Evolutionary conservation across 2,888 invertebrate species (phyloP).

Genomic region (Acanthococcus lagerstroemiae): DNA sequence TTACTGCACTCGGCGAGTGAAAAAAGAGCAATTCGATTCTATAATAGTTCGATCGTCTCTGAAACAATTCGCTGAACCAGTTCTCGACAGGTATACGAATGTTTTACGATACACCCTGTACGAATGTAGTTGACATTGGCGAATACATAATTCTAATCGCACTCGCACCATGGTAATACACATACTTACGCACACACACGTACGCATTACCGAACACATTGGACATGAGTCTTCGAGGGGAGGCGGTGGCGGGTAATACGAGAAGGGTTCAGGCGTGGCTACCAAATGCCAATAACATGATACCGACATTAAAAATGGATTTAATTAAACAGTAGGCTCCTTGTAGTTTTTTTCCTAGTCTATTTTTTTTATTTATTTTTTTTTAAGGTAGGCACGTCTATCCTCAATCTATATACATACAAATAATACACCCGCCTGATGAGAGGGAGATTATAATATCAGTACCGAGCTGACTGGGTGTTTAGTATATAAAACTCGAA

Average conservation of each 20-base stretch:
- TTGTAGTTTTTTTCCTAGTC: background rate
- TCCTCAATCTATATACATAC: too few relatives aligned
- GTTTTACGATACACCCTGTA: slow-evolving; percentile 9
- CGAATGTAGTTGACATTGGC: slow-evolving; percentile 25
- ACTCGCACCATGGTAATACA: background rate
- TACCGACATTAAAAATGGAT: slow-evolving; percentile 8
- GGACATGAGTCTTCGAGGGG: background rate
- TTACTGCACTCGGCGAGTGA: too few relatives aligned
- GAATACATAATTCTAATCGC: slow-evolving; percentile 18
- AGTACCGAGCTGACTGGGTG: background rate
- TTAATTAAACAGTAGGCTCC: slow-evolving; percentile 21
- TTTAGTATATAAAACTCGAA: slow-evolving; percentile 14
- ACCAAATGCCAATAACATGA: slow-evolving; percentile 28
- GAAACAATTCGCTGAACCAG: slow-evolving; percentile 8
- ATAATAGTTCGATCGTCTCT: too few relatives aligned
- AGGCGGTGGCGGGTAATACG: slow-evolving; percentile 1
- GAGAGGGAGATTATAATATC: slow-evolving; percentile 21
- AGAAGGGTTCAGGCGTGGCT: slow-evolving; percentile 28
- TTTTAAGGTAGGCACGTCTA: too few relatives aligned
- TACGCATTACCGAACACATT: background rate
- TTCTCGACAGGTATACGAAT: slow-evolving; percentile 2
- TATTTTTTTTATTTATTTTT: background rate
- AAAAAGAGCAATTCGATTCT: too few relatives aligned
- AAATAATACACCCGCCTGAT: background rate
- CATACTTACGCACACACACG: background rate